Evolutionary conservation across 2,113 vertebrate genomes (phyloP), one percentile per base, ranked within the genome.

Genomic region (Hydrochoerus hydrochaeris): DNA sequence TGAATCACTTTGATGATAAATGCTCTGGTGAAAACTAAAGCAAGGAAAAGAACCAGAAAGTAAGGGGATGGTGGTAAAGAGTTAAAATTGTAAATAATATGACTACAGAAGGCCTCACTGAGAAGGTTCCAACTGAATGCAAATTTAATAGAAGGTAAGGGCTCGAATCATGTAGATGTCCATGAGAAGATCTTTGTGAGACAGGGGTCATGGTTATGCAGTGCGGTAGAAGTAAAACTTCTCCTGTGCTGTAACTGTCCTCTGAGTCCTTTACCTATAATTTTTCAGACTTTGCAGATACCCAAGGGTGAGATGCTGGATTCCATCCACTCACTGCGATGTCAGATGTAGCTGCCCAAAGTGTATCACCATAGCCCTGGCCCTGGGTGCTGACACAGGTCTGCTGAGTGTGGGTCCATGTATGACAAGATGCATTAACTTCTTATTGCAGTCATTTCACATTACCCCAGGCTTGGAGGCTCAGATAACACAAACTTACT

Each of bases 331-430:
- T 52, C 38, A 67, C 13, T 41, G 14, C 6, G 17, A 83, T 10
- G 13, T 54, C 38, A 78, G 41, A 7, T 44, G 67, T 38, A 80
- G 30, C 5, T 54, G 30, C 38, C n/a, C 30, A 58, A 35, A 19
- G 13, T 5, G 4, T 3, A n/a, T 54, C 19, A 28, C 26, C 1
- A 2, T 6, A 30, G 28, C 44, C 16, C 19, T 69, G 4, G 12
- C 16, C 4, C 52, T 62, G 22, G 62, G 44, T n/a, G 3, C 22
- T 8, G 16, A 81, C 24, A 38, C 19, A 20, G 17, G 32, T 49
- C 26, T 87, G n/a, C 4, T 60, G 65, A 52, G 46, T 52, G 7
- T 38, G 38, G 46, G 46, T 44, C 5, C 22, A 22, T 12, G 8
- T n/a, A 54, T 26, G 41, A 58, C 58, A 84, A 20, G 10, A 7